These are phyloP conservation scores for Ctenosaura bakeri DNA, from an alignment of 2,797 vertebrate genomes.

Conservation along the genomic window DNA sequence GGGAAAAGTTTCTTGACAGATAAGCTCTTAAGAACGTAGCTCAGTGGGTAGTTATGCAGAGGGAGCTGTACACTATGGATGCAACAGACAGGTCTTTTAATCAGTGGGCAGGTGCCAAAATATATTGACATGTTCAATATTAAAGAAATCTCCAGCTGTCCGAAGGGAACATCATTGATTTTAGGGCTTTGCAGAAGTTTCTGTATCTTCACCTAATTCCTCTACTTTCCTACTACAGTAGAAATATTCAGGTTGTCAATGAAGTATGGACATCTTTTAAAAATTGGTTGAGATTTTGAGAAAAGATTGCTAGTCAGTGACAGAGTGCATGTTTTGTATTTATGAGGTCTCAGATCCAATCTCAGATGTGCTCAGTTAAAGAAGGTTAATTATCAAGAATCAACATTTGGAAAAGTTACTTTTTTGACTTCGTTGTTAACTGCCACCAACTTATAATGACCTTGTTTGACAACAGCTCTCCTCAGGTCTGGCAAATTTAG, in stretches of 20 bases:
- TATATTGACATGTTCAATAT: slow-evolving; percentile 34
- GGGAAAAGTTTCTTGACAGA: background rate
- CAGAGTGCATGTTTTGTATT: background rate
- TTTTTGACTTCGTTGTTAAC: too few relatives aligned
- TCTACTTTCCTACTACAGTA: slow-evolving; percentile 23
- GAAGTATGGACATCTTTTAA: too few relatives aligned
- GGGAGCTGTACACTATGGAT: slow-evolving; percentile 6
- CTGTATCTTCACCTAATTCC: background rate
- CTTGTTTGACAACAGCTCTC: too few relatives aligned
- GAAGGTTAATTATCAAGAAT: background rate
- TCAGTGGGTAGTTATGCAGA: background rate
- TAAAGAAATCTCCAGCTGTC: slow-evolving; percentile 51
- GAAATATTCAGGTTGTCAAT: background rate
- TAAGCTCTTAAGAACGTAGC: background rate
- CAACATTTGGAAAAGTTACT: too few relatives aligned
- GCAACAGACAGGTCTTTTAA: slow-evolving; percentile 46
- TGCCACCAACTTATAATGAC: too few relatives aligned
- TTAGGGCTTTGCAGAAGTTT: background rate
- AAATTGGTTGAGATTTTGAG: background rate
- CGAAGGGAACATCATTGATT: slow-evolving; percentile 50
- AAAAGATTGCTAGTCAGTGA: background rate
- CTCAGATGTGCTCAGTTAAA: background rate
- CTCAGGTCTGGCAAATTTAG: too few relatives aligned
- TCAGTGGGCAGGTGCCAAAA: background rate
- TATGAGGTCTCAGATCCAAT: too few relatives aligned